Evolutionary conservation across 2,797 vertebrate genomes (phyloP).

Genomic region (Cyprinella venusta): DNA sequence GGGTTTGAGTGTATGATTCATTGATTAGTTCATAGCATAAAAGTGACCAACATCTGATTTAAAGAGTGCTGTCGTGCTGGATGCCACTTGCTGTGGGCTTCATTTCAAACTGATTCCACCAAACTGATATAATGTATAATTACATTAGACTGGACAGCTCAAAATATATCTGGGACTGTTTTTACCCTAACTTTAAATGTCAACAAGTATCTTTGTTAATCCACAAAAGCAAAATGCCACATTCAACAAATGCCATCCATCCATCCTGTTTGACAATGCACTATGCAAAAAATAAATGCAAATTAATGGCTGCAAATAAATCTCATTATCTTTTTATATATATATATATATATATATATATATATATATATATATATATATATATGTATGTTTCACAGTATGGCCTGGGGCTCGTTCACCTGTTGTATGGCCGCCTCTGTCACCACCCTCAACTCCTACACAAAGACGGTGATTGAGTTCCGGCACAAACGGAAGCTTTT

Average conservation of each 20-base stretch:
- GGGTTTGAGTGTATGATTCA: background rate
- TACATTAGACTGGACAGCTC: constrained; percentile 56
- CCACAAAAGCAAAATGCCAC: background rate
- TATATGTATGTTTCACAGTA: constrained; percentile 71
- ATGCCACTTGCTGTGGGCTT: background rate
- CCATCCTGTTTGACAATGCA: background rate
- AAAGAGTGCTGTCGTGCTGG: constrained; percentile 16
- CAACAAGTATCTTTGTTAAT: background rate
- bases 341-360: constrained; percentile 50
- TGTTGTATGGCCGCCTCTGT: constrained; percentile 97
- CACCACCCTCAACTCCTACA: constrained; percentile 98
- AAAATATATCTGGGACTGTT: constrained; percentile 31
- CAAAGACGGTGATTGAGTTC: constrained; percentile 96
- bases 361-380: constrained; percentile 50
- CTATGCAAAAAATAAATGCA: background rate
- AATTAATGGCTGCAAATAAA: background rate
- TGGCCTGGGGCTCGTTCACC: constrained; percentile 97
- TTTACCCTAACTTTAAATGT: constrained; percentile 9
- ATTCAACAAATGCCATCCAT: background rate
- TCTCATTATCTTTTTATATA: background rate
- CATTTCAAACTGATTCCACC: constrained; percentile 3
- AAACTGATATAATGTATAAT: constrained; percentile 37
- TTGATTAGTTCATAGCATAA: background rate
- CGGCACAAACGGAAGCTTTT: constrained; percentile 94
- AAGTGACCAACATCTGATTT: constrained; percentile 18